Evolutionary conservation across 2,797 vertebrate genomes (phyloP).

Genomic region (Phoeniculus purpureus): DNA sequence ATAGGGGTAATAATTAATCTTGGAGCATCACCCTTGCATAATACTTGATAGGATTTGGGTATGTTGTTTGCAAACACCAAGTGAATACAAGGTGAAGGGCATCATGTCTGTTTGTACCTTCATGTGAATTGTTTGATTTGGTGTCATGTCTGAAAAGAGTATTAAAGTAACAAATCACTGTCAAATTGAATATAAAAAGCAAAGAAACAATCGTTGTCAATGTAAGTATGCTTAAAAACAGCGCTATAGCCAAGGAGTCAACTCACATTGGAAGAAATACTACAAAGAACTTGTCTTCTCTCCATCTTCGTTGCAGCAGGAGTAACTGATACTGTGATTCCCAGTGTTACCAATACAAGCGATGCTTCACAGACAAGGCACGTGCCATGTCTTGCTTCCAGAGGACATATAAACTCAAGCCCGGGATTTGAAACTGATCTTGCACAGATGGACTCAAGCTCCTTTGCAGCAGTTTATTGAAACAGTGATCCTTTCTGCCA

Average conservation of each 20-base stretch:
- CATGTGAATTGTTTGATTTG: not conserved
- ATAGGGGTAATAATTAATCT: not conserved
- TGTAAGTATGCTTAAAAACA: not conserved
- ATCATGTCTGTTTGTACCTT: not conserved
- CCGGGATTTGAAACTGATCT: not conserved
- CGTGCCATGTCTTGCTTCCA: not conserved
- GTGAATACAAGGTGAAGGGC: not conserved
- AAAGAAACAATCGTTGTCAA: not conserved
- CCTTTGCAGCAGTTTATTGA: not conserved
- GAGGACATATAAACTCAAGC: not conserved
- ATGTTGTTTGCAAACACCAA: not conserved
- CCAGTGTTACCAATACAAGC: not conserved
- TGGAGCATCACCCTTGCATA: not conserved
- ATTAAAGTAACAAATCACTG: not conserved
- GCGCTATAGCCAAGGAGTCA: not conserved
- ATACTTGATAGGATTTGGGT: not conserved
- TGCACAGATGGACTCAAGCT: not conserved
- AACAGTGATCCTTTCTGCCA: not conserved
- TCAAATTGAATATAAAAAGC: not conserved
- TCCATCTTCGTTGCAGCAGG: not conserved
- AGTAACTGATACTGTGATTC: not conserved
- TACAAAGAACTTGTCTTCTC: not conserved
- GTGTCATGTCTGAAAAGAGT: not conserved
- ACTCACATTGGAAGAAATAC: not conserved
- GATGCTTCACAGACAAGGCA: not conserved